Conservation (phyloP, 2,888 invertebrate species). For the Cephus spinipes region DNA sequence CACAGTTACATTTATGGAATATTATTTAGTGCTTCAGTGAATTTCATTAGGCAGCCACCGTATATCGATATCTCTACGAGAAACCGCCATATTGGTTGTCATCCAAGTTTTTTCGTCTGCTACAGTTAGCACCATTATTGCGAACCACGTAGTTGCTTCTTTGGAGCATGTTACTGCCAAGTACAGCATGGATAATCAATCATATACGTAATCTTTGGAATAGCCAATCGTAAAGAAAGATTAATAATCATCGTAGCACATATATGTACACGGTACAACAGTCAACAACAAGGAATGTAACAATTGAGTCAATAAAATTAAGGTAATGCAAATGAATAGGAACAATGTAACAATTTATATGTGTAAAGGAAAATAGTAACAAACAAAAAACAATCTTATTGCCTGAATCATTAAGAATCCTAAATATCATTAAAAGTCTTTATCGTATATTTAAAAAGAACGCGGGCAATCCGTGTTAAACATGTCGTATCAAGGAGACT, state of each 20-base stretch:
- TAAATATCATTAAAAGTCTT: background rate
- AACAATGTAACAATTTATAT: too few relatives aligned
- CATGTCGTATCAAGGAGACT: background rate
- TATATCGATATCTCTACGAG: background rate
- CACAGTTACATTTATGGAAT: slow-evolving; percentile 30
- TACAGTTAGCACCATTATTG: background rate
- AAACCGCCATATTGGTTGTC: background rate
- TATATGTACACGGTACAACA: background rate
- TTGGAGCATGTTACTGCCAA: background rate
- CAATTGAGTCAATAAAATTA: background rate
- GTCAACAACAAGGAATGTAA: background rate
- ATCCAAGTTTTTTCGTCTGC: too few relatives aligned
- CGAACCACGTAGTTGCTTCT: background rate
- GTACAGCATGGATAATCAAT: background rate
- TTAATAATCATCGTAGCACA: background rate
- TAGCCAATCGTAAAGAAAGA: background rate
- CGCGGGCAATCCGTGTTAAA: background rate
- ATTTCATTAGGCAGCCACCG: background rate
- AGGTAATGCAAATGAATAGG: background rate
- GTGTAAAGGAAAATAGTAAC: background rate
- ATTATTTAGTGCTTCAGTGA: background rate
- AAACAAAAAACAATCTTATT: background rate
- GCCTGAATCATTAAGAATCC: background rate
- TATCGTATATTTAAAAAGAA: background rate
- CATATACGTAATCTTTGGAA: background rate